Evolutionary conservation across 2,113 vertebrate species (phyloP).

Genomic region (Semnornis frantzii): DNA sequence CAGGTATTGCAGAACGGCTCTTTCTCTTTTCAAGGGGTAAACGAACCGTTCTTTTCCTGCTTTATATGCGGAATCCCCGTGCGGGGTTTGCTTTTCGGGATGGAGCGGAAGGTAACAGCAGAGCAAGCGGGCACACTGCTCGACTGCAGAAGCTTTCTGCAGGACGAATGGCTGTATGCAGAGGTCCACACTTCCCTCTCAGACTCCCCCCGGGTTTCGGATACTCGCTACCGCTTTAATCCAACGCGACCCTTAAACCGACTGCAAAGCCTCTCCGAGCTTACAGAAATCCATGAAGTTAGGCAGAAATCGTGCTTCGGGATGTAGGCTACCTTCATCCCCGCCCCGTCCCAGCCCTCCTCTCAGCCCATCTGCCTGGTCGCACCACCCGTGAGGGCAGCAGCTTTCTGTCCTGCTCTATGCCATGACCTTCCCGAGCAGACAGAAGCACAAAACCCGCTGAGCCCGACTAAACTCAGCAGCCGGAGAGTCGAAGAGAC

Average conservation of each 20-base stretch:
- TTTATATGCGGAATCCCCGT: neutral
- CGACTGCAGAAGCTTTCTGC: slow-evolving; percentile 40
- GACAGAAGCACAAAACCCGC: neutral
- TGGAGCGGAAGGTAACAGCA: neutral
- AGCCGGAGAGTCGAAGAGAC: neutral
- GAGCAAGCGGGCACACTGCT: neutral
- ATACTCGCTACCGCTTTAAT: neutral
- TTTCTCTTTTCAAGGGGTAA: neutral
- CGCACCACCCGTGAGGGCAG: neutral
- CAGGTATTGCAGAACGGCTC: neutral
- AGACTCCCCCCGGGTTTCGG: neutral
- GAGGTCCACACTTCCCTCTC: neutral
- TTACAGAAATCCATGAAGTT: neutral
- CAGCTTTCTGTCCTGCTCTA: neutral
- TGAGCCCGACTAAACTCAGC: neutral
- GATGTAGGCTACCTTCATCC: neutral
- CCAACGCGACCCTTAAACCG: neutral
- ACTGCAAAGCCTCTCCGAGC: neutral
- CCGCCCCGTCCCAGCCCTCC: neutral
- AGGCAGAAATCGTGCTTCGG: neutral
- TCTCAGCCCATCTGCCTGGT: neutral
- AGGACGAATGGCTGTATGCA: slow-evolving; percentile 17
- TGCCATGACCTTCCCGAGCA: slow-evolving; percentile 39
- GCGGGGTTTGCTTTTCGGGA: neutral
- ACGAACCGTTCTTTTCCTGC: neutral